Evolutionary conservation across 2,888 invertebrate species (phyloP).

Genomic region (Homarus gammarus): DNA sequence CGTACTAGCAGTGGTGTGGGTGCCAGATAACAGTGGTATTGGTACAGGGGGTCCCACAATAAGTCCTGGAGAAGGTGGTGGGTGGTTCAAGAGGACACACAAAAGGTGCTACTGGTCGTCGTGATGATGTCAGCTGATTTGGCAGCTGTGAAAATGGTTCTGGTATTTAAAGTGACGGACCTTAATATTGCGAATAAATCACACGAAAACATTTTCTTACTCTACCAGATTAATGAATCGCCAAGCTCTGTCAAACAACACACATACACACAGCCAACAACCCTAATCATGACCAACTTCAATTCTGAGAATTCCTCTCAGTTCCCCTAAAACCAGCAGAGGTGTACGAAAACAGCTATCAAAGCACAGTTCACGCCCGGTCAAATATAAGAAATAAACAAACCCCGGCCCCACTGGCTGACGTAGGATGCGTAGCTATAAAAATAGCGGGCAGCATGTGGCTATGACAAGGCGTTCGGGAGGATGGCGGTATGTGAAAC

Average conservation of each 20-base stretch:
- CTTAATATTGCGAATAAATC: too few relatives aligned
- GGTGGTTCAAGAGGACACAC: background rate
- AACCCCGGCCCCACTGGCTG: constrained; percentile 54
- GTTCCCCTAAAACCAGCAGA: background rate
- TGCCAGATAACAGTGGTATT: background rate
- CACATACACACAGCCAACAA: too few relatives aligned
- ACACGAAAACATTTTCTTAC: too few relatives aligned
- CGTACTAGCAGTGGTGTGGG: too few relatives aligned
- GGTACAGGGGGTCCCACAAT: background rate
- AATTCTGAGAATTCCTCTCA: constrained; percentile 22
- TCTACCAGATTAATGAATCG: too few relatives aligned
- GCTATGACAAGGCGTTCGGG: constrained; percentile 49
- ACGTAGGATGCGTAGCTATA: constrained; percentile 62
- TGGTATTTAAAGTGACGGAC: background rate
- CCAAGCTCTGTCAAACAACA: too few relatives aligned
- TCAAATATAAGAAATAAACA: constrained; percentile 58
- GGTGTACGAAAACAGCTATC: background rate
- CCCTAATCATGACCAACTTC: too few relatives aligned
- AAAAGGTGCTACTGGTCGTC: background rate
- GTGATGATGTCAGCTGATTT: background rate
- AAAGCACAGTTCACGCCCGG: constrained; percentile 10
- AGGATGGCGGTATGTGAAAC: constrained; percentile 40
- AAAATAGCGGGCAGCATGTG: constrained; percentile 67
- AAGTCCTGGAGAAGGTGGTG: background rate
- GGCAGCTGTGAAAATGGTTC: background rate